Evolutionary conservation across 2,888 invertebrate genomes (phyloP).

Genomic region (Erebia ligea): DNA sequence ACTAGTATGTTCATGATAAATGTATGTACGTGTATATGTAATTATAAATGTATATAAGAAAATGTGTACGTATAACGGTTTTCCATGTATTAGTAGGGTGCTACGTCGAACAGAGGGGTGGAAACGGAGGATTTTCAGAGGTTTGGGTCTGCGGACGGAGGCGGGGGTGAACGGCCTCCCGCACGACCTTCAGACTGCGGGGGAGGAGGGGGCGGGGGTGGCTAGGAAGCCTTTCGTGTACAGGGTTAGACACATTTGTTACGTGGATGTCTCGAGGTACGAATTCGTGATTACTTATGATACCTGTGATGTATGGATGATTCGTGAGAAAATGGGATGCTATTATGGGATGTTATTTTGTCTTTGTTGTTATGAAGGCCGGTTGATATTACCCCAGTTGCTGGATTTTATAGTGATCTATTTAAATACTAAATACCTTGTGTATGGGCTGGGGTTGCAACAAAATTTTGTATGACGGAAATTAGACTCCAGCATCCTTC

Average conservation of each 20-base stretch:
- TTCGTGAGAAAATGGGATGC: background rate
- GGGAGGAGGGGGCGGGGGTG: constrained; percentile 47
- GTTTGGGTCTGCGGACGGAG: constrained; percentile 44
- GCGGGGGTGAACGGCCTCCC: constrained; percentile 70
- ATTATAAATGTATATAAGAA: background rate
- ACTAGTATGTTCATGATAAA: too few relatives aligned
- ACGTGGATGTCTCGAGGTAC: constrained; percentile 36
- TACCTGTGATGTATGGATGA: constrained; percentile 24
- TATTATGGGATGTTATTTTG: background rate
- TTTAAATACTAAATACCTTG: too few relatives aligned
- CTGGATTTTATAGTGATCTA: background rate
- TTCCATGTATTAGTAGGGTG: constrained; percentile 17
- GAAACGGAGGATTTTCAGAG: constrained; percentile 39
- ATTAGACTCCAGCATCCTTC: too few relatives aligned
- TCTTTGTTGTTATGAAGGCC: background rate
- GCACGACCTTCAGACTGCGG: constrained; percentile 75
- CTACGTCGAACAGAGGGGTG: constrained; percentile 25
- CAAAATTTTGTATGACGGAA: too few relatives aligned
- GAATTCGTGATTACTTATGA: constrained; percentile 24
- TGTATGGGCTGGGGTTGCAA: too few relatives aligned
- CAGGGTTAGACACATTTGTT: constrained; percentile 42
- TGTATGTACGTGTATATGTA: background rate
- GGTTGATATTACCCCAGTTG: background rate
- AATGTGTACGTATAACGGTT: background rate
- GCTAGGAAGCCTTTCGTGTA: constrained; percentile 64